phyloP scores from a whole-genome alignment of 2,888 invertebrate genomes.

The Oligia fasciuncula region DNA sequence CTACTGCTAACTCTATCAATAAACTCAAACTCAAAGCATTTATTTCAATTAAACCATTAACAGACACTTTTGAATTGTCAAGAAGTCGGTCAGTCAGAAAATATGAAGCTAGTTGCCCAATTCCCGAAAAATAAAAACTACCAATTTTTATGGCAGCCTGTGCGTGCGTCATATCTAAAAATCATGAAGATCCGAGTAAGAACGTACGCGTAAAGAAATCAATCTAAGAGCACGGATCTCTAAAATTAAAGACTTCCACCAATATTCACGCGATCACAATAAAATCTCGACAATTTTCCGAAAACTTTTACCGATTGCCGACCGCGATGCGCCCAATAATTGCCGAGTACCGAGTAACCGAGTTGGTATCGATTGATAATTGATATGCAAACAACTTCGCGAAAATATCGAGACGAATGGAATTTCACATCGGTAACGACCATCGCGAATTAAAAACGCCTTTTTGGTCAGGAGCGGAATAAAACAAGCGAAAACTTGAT shows the following conservation, averaged over 20 bases:
- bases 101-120: too few species aligned
- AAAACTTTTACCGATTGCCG: constrained; percentile 40
- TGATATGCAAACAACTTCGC: constrained; percentile 71
- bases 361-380: constrained; percentile 62
- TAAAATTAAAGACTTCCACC: constrained; percentile 13
- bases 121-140: background rate
- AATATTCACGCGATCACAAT: constrained; percentile 23
- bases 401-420: constrained; percentile 59
- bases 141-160: background rate
- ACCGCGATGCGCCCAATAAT: constrained; percentile 49
- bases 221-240: constrained; percentile 14
- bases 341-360: constrained; percentile 38
- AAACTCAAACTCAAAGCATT: too few species aligned
- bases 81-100: too few species aligned
- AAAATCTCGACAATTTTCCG: constrained; percentile 46
- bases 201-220: background rate
- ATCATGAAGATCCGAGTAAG: background rate
- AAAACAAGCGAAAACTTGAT: constrained; percentile 62
- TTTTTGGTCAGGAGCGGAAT: constrained; percentile 48
- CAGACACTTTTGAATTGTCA: too few species aligned
- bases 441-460: constrained; percentile 57
- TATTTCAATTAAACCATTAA: too few species aligned
- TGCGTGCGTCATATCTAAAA: background rate
- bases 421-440: constrained; percentile 63
- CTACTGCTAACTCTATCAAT: too few species aligned